Conservation (phyloP, 2,797 vertebrate species). For the Manis crassicaudata region DNA sequence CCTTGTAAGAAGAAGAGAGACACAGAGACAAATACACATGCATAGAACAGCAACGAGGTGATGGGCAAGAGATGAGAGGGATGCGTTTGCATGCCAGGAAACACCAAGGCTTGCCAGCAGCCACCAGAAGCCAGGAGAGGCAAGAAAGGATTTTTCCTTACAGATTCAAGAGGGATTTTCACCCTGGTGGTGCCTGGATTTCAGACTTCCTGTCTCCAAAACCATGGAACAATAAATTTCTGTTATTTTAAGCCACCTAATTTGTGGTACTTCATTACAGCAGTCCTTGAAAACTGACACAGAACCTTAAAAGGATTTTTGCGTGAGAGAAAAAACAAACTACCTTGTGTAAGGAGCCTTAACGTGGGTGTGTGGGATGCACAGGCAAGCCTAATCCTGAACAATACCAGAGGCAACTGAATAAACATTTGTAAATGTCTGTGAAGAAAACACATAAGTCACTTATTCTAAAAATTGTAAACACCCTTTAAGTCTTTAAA, state of each 20-base stretch:
- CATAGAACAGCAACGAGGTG: neutral
- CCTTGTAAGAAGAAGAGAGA: neutral
- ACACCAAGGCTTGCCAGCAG: rapidly evolving
- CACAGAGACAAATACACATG: neutral
- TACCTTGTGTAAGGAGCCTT: no score
- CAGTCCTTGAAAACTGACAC: neutral
- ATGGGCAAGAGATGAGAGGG: neutral
- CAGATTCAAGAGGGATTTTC: rapidly evolving
- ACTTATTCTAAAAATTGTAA: neutral
- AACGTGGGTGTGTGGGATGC: rapidly evolving
- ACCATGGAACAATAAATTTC: no score
- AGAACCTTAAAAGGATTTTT: neutral
- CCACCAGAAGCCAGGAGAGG: no score
- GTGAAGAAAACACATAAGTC: neutral
- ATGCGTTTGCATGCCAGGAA: no score
- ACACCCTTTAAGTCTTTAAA: neutral
- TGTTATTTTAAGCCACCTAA: neutral
- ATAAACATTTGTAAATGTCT: rapidly evolving
- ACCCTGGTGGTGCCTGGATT: neutral
- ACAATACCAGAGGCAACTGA: neutral
- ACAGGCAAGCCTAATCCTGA: neutral
- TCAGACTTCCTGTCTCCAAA: neutral
- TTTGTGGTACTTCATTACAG: neutral
- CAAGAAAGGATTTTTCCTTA: neutral
- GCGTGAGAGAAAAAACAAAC: neutral